Evolutionary conservation across 2,888 invertebrate species (phyloP), one percentile per base, ranked within the genome.

Genomic region (Hipparchia sbordonii): DNA sequence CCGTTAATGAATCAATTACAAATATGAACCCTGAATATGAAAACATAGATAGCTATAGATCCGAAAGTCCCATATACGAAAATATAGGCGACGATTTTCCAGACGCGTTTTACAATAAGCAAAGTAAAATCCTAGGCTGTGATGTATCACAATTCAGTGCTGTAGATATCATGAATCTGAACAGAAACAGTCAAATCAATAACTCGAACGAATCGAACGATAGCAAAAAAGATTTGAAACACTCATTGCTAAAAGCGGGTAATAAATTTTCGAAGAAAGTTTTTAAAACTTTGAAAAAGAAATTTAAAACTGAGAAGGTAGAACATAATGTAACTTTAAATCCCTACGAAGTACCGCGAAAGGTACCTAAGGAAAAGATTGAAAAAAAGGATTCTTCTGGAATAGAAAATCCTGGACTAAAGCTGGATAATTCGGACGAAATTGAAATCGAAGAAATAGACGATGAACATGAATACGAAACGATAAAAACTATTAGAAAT

Each of bases 321-420:
- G 89, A 86, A 4, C 81, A 81, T 1, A 89, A 90, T 52, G 57
- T 77, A 0, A 88, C 90, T 7, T 72, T 89, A 2, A 94, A 94
- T 71, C 94, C 94, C 0, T 94, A 94, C 75, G 94, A 94, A 85
- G 93, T 94, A 0, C 89, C 93, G 0, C 76, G 94, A 5, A 93
- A 93, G 78, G 77, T 79, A 0, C 82, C 88, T 0, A 92, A 92
- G 77, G 84, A 80, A 3, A 91, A 89, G 79, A 74, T 77, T 2
- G 79, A 80, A 3, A 78, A 82, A 0, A 89, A 87, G 79, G 90
- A 89, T n/a, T 79, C 57, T 7, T 23, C 88, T 0, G 93, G 94
- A 0, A 92, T 94, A 12, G 92, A 92, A 72, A 94, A 94, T 77
- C 94, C 92, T 0, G 91, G 84, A 0, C 74, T 94, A 12, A 89